Evolutionary conservation across 2,797 vertebrate genomes (phyloP).

Genomic region (Coccyzus lansbergi): DNA sequence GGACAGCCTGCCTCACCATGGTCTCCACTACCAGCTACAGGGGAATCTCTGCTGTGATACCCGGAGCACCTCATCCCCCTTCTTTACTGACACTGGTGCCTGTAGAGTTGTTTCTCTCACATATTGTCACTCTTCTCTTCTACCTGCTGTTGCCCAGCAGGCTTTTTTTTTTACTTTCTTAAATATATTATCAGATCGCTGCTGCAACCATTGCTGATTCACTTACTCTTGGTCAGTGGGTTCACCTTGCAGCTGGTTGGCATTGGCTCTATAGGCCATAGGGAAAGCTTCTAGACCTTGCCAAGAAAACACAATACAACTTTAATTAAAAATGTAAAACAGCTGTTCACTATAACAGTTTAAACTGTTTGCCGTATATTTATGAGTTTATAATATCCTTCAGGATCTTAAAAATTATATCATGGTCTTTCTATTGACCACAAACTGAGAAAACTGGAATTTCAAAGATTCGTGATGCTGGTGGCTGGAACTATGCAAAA

Average conservation of each 20-base stretch:
- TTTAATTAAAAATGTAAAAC: neutral
- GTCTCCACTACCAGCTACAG: too few species aligned
- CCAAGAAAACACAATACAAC: neutral
- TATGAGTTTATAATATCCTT: neutral
- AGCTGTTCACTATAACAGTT: neutral
- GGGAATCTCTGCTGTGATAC: accelerated
- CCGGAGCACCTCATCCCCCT: neutral
- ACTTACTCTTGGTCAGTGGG: accelerated
- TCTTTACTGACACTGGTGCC: neutral
- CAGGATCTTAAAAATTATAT: neutral
- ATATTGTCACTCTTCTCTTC: too few species aligned
- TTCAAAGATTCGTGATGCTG: neutral
- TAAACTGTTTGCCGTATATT: neutral
- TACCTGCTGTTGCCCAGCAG: too few species aligned
- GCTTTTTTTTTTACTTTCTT: neutral
- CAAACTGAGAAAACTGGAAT: neutral
- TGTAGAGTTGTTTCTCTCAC: neutral
- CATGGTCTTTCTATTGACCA: neutral
- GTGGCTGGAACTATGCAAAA: neutral
- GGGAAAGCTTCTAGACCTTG: neutral
- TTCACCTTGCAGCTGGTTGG: accelerated
- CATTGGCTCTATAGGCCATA: too few species aligned
- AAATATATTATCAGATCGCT: neutral
- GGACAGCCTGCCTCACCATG: too few species aligned
- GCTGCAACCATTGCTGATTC: accelerated